Evolutionary conservation across 2,113 vertebrate genomes (phyloP).

Genomic region (Oryzias curvinotus): DNA sequence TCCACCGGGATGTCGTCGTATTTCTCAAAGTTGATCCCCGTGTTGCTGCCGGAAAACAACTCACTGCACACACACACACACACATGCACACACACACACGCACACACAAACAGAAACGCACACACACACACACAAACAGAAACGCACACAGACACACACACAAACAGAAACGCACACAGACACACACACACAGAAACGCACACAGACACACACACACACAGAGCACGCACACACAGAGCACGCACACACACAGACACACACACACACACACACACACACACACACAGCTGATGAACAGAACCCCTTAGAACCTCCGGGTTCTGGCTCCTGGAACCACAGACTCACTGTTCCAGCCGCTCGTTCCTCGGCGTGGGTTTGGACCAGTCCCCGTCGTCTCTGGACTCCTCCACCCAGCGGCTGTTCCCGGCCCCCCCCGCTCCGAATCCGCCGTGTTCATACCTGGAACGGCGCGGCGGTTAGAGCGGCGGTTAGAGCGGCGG

Average conservation of each 20-base stretch:
- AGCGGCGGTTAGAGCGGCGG: too few species aligned
- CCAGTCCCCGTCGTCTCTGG: conserved; percentile 94
- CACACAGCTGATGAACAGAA: too few species aligned
- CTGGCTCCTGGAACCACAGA: not conserved
- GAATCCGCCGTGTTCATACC: conserved; percentile 84
- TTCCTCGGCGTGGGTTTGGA: conserved; percentile 92
- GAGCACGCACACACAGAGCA: not conserved
- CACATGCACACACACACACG: not conserved
- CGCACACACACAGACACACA: not conserved
- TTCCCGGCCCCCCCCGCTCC: conserved; percentile 86
- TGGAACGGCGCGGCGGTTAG: conserved; percentile 17
- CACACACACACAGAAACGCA: not conserved
- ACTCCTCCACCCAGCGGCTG: conserved; percentile 91
- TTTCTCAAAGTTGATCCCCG: conserved; percentile 98
- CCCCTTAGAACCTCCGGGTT: too few species aligned
- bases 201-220: not conserved
- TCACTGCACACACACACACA: conserved; percentile 74
- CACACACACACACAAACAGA: too few species aligned
- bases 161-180: not conserved
- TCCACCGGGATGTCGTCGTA: conserved; percentile 99
- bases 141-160: not conserved
- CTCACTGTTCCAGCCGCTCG: conserved; percentile 93
- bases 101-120: not conserved
- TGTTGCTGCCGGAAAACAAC: conserved; percentile 93
- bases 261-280: not conserved